These are phyloP conservation scores for Andricus grossulariae DNA, from an alignment of 1,140 invertebrate species.

Conservation along the genomic window DNA sequence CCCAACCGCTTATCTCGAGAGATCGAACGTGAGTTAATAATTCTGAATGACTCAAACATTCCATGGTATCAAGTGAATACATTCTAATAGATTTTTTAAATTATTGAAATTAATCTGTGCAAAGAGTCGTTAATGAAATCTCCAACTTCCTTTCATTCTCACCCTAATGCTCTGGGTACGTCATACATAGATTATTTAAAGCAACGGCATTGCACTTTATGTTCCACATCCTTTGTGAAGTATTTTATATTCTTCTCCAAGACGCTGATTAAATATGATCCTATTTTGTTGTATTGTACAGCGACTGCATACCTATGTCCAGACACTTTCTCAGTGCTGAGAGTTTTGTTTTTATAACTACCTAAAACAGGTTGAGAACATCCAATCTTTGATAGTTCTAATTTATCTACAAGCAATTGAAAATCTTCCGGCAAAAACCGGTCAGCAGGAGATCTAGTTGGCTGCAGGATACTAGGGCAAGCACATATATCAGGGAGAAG, in stretches of 20 bases:
- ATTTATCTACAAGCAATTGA: slow-evolving; percentile 21
- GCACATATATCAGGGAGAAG: slow-evolving; percentile 25
- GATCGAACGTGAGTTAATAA: no score
- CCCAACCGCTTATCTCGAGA: no score
- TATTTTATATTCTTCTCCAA: slow-evolving; percentile 9
- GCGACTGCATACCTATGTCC: not conserved
- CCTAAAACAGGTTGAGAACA: slow-evolving; percentile 29
- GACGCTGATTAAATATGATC: slow-evolving; percentile 17
- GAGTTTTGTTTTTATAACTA: slow-evolving; percentile 7
- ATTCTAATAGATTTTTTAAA: no score
- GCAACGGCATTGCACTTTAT: not conserved
- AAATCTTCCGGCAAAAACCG: slow-evolving; percentile 31
- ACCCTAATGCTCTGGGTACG: no score
- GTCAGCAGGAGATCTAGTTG: slow-evolving; percentile 24
- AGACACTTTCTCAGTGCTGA: slow-evolving; percentile 24
- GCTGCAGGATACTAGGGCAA: slow-evolving; percentile 26
- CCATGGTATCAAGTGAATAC: no score
- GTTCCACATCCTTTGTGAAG: not conserved
- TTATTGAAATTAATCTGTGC: no score
- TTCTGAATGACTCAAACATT: no score
- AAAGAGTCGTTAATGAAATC: no score
- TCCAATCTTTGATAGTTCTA: slow-evolving; percentile 26
- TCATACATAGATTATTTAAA: no score
- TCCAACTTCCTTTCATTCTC: no score
- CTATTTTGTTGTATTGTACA: slow-evolving; percentile 13